Evolutionary conservation across 2,888 invertebrate species (phyloP).

Genomic region (Osmoderma eremita): DNA sequence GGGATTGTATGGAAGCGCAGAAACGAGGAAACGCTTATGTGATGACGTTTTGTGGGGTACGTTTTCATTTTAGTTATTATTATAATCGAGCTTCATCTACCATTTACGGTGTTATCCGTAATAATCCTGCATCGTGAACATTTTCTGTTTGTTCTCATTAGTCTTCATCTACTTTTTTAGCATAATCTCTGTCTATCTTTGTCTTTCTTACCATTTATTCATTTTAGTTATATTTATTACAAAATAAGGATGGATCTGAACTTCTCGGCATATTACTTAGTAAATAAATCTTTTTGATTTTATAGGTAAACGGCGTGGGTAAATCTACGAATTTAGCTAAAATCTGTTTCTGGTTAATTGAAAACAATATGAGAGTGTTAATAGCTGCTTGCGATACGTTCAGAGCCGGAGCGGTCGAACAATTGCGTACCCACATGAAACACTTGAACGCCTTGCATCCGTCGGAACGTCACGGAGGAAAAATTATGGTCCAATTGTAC

Average conservation of each 20-base stretch:
- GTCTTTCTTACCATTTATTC: no score
- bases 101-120: no score
- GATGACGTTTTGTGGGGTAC: constrained; percentile 95
- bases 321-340: constrained; percentile 99
- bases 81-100: no score
- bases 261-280: no score
- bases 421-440: constrained; percentile 92
- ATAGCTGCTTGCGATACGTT: constrained; percentile 99
- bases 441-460: constrained; percentile 96
- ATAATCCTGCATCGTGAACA: no score
- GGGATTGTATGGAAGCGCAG: constrained; percentile 92
- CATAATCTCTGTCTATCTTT: no score
- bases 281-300: constrained; percentile 64
- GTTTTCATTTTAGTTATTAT: not conserved
- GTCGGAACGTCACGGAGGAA: constrained; percentile 73
- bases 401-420: constrained; percentile 98
- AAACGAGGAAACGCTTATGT: constrained; percentile 88
- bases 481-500: constrained; percentile 91
- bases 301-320: constrained; percentile 88
- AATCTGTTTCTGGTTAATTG: constrained; percentile 99
- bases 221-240: no score
- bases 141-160: no score
- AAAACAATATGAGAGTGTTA: constrained; percentile 94
- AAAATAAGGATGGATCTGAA: no score
- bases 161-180: no score